These are phyloP conservation scores for Tribolium castaneum DNA, from an alignment of 1,140 invertebrate genomes.

Conservation along the genomic window DNA sequence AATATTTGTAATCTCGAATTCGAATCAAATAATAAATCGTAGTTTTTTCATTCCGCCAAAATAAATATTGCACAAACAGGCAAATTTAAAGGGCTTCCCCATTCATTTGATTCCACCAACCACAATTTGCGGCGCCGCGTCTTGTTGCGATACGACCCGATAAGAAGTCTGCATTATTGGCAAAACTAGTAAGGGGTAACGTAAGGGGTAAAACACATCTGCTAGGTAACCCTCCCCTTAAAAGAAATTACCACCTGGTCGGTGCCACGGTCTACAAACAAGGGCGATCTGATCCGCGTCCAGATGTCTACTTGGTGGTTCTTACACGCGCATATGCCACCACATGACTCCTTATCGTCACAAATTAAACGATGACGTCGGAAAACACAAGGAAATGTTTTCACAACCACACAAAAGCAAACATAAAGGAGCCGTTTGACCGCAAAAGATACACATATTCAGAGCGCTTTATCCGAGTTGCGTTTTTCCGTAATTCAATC, in stretches of 20 bases:
- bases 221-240: slow-evolving; percentile 57
- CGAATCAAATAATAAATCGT: neutral
- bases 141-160: slow-evolving; percentile 34
- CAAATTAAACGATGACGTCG: slow-evolving; percentile 25
- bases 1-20: neutral
- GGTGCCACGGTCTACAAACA: slow-evolving; percentile 61
- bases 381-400: neutral
- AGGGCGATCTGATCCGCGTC: slow-evolving; percentile 57
- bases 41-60: neutral
- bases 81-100: neutral
- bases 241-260: slow-evolving; percentile 62
- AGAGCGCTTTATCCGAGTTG: neutral
- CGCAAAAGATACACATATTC: slow-evolving; percentile 7
- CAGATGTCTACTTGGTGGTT: slow-evolving; percentile 51
- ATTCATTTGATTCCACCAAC: neutral
- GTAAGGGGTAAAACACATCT: slow-evolving; percentile 59
- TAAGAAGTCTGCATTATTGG: slow-evolving; percentile 46
- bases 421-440: slow-evolving; percentile 7
- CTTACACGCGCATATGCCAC: slow-evolving; percentile 57
- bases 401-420: neutral
- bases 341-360: slow-evolving; percentile 25
- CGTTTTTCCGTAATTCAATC: slow-evolving; percentile 18
- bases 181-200: slow-evolving; percentile 52
- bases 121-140: neutral
- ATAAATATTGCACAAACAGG: neutral